Conservation (phyloP, 2,113 vertebrate genomes). For the Brienomyrus brachyistius region DNA sequence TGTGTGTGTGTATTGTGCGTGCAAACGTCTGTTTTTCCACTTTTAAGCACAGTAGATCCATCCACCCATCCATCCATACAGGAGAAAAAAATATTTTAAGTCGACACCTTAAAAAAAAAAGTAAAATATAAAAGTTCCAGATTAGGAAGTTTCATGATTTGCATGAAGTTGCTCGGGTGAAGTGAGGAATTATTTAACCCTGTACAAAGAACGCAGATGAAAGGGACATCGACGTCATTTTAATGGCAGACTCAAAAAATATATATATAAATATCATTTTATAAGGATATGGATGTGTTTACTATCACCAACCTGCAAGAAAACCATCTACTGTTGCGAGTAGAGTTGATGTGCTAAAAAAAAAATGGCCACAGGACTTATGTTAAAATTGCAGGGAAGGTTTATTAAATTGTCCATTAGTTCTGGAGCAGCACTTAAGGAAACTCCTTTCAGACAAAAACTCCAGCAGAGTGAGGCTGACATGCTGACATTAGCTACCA, state of each 20-base stretch:
- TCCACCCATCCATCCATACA: too few relatives aligned
- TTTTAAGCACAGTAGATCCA: not conserved
- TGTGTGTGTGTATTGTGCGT: not conserved
- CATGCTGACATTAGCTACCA: constrained; percentile 48
- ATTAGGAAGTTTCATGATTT: not conserved
- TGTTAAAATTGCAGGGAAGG: constrained; percentile 14
- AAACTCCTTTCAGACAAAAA: constrained; percentile 40
- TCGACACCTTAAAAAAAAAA: not conserved
- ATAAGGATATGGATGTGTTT: not conserved
- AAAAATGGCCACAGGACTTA: not conserved
- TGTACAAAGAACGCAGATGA: not conserved
- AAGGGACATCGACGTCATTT: not conserved
- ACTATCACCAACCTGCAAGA: not conserved
- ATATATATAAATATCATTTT: not conserved
- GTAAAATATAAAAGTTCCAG: not conserved
- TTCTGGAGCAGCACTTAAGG: constrained; percentile 32
- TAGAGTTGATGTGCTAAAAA: not conserved
- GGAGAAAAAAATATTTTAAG: not conserved
- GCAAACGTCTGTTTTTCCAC: not conserved
- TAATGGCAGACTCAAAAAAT: not conserved
- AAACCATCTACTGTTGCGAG: not conserved
- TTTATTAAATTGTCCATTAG: constrained; percentile 37
- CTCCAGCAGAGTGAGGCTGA: constrained; percentile 48
- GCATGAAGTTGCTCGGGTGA: not conserved
- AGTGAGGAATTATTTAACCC: not conserved